Base-by-base conservation (phyloP, 2,797 vertebrate species). In the Rhodeus uyekii region DNA sequence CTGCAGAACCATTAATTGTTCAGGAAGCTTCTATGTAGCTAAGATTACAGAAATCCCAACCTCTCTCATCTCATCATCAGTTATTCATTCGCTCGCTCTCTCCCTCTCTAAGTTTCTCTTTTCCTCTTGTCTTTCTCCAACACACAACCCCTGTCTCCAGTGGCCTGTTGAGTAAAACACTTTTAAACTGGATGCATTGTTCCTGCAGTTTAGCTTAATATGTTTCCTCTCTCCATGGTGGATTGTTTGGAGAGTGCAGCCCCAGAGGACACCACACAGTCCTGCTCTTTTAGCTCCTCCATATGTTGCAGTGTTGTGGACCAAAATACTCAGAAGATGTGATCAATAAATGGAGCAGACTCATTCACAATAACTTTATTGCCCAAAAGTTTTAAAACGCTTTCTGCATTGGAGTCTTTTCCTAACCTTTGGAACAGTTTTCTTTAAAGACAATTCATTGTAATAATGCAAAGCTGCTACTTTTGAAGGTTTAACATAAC, bases 111-210 rank as follows among this genome's bases (percentile, higher is more conserved):
- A 81, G 68, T 73, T 73, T 82, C 38, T 68, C 77, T 72, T 32
- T 78, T 78, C 86, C 86, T 87, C 87, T 91, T 90, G 81, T 84
- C 84, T 81, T 82, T 80, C 87, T 81, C 77, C 77, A 75, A 88
- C 87, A 88, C 82, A 87, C 86, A 89, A 83, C 36, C 78, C 76
- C 19, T 1, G 86, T 90, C 92, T 94, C 92, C 76, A 83, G 92
- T 93, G 93, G 90, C 91, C 90, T 92, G 90, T 91, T 91, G 82
- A 61, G 87, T 92, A 88, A 93, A 93, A 93, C 91, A 91, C 58
- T 92, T 92, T 88, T 92, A 91, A 94, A 92, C 84, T 85, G 85
- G 83, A 91, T 88, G 84, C 86, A 92, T 92, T 90, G 90, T 93
- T 93, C 76, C 85, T 83, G 84, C 86, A 92, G 89, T 85, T 91